Percentiles rank a stretch among this genome's conserved stretches.
phyloP scores from a whole-genome alignment of 2,888 invertebrate genomes.

The Odontomyia ornata region DNA sequence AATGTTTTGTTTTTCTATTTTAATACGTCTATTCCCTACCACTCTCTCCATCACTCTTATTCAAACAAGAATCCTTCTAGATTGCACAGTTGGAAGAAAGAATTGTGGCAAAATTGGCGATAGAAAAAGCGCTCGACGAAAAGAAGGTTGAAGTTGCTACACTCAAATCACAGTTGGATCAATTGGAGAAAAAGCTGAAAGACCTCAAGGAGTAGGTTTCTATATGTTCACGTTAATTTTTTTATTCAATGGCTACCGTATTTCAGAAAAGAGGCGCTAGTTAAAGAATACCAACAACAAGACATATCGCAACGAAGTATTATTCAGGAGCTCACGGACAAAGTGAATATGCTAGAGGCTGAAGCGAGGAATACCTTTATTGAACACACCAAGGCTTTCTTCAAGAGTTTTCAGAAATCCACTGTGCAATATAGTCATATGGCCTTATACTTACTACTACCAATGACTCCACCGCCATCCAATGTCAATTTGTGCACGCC shows the following conservation, averaged over 20 bases:
- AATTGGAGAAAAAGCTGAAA: constrained; percentile 25
- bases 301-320: constrained; percentile 6
- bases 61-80: not conserved
- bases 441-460: not conserved
- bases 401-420: not conserved
- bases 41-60: too few relatives aligned
- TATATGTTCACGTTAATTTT: not conserved
- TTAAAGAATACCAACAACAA: constrained; percentile 23
- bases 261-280: constrained; percentile 25
- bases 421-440: constrained; percentile 18
- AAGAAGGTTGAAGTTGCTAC: constrained; percentile 5
- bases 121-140: not conserved
- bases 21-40: too few relatives aligned
- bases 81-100: not conserved
- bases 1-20: too few relatives aligned
- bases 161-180: constrained; percentile 2
- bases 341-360: not conserved
- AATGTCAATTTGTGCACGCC: not conserved
- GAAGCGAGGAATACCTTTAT: not conserved
- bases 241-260: not conserved
- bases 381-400: not conserved
- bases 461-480: constrained; percentile 26
- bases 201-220: constrained; percentile 30
- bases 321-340: constrained; percentile 18
- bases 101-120: not conserved